These are phyloP conservation scores for Elanus axillaris DNA, from an alignment of 2,113 vertebrate genomes.

Conservation along the genomic window DNA sequence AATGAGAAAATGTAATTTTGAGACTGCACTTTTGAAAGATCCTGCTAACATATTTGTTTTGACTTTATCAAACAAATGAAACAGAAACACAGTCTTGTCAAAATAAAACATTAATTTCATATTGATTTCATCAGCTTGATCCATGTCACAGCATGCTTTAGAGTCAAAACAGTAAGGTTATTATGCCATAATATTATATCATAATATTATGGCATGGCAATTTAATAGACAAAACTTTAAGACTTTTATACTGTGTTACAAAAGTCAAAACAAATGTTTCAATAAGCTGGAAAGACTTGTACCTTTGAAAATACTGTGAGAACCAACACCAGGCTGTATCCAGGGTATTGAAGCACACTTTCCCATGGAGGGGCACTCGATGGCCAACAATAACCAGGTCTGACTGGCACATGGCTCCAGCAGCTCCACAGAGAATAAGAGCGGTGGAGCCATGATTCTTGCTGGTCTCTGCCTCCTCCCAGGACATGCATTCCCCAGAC, in stretches of 20 bases:
- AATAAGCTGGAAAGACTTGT: slow-evolving; percentile 3
- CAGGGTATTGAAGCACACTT: neutral
- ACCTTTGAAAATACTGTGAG: neutral
- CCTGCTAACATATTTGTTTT: slow-evolving; percentile 14
- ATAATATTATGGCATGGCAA: slow-evolving; percentile 37
- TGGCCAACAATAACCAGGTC: neutral
- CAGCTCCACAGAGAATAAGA: neutral
- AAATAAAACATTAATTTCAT: slow-evolving; percentile 47
- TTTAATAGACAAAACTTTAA: slow-evolving; percentile 47
- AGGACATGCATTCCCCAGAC: neutral
- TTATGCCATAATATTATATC: neutral
- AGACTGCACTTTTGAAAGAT: neutral
- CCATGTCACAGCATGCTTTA: slow-evolving; percentile 7
- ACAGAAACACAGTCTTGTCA: slow-evolving; percentile 30
- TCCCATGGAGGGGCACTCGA: neutral
- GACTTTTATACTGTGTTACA: neutral
- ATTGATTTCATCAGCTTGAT: slow-evolving; percentile 31
- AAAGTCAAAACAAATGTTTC: slow-evolving; percentile 45
- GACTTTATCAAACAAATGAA: slow-evolving; percentile 29
- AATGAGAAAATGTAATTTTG: neutral
- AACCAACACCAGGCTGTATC: neutral
- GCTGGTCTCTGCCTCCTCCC: neutral
- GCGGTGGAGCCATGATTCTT: neutral
- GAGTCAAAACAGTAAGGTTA: slow-evolving; percentile 55
- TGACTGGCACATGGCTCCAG: neutral